Evolutionary conservation across 2,888 invertebrate species (phyloP), one percentile per base, ranked within the genome.

Genomic region (Galeopsomyia nigrocyanea): DNA sequence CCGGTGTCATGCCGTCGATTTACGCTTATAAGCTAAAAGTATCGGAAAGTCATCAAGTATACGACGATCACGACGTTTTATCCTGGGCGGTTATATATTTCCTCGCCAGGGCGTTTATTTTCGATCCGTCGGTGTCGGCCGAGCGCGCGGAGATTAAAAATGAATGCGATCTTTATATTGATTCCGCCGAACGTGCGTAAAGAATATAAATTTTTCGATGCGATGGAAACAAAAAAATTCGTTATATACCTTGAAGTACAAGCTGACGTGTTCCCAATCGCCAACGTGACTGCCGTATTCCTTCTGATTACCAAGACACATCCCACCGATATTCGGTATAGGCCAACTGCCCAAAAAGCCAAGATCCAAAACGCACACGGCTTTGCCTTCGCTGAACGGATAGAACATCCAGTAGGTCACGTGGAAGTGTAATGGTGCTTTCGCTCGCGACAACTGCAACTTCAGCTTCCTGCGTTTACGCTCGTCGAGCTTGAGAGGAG

Each of bases 381-480:
- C 87, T 82, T 90, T 90, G 77, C 89, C 90, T 83, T 91, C 89
- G 82, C 91, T 92, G 82, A 90, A 92, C 3, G 92, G 92, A 85
- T 90, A 92, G 83, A 92, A 92, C 86, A 91, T 89, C 92, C 92
- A 92, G 85, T 91, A 92, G 74, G 91, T 91, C 55, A 92, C 90
- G 82, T 91, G 90, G 83, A 92, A 91, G 77, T 87, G 84, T 5
- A 87, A 87, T 68, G 57, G 49, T 17, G 17, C 3, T 17, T 53
- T n/a, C n/a, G 9, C 19, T 53, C 53, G 61, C 53, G 7, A 22
- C 16, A 9, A 31, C 17, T 64, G 61, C 6, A 55, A 51, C 22
- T 72, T 62, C 10, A 63, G 63, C 50, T 68, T 60, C 0, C 26
- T 31, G 7, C 66, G 66, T 13, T 66, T 62, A 14, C 39, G 17